Conservation (phyloP, 2,797 vertebrate species). For the Bufotes viridis region DNA sequence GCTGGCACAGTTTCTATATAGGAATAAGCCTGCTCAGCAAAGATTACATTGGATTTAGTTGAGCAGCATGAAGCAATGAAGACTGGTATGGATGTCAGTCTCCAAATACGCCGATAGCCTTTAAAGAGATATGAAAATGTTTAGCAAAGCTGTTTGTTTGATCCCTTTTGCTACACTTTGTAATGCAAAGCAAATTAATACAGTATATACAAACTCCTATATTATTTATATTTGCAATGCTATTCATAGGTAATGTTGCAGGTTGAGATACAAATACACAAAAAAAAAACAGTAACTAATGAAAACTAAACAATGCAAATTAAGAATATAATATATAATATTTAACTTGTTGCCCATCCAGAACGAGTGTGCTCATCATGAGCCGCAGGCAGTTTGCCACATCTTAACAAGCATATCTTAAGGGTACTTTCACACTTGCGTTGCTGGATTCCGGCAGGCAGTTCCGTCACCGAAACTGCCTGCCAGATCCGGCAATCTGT, state of each 20-base stretch:
- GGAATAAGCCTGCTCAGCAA: constrained; percentile 68
- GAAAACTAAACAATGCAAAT: not conserved
- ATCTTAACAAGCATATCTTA: too few relatives aligned
- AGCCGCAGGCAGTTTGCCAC: too few relatives aligned
- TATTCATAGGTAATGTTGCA: not conserved
- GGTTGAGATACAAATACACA: not conserved
- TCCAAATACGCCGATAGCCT: not conserved
- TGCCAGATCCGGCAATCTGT: too few relatives aligned
- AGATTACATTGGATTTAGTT: constrained; percentile 65
- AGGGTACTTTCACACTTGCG: too few relatives aligned
- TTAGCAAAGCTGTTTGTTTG: constrained; percentile 23
- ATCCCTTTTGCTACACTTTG: not conserved
- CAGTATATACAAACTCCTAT: not conserved
- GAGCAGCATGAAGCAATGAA: constrained; percentile 46
- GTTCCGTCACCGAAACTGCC: too few relatives aligned
- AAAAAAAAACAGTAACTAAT: not conserved
- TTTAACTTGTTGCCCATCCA: not conserved
- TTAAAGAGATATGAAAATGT: constrained; percentile 20
- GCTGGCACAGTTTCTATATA: constrained; percentile 67
- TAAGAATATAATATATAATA: not conserved
- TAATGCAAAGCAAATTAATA: not conserved
- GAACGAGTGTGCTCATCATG: not conserved
- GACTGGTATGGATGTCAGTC: constrained; percentile 36
- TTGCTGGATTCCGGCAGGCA: too few relatives aligned
- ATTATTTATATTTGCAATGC: not conserved